Percentiles rank a stretch among this genome's conserved stretches.
phyloP scores from a whole-genome alignment of 2,113 vertebrate genomes.

The Myrmecophaga tridactyla region DNA sequence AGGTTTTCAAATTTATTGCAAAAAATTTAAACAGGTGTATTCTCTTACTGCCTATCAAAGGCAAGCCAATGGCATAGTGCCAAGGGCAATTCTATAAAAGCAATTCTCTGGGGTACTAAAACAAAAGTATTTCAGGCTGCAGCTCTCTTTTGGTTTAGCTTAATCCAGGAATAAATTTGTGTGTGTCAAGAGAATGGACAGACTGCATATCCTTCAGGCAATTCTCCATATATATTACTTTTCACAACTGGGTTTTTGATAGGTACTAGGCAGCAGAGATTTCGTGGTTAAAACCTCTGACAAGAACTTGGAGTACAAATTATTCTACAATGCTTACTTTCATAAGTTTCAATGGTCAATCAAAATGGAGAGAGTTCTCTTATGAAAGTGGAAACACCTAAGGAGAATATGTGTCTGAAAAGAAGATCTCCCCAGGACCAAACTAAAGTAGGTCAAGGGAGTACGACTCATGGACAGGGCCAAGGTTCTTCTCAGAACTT shows the following conservation, averaged over 20 bases:
- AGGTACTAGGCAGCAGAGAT: background rate
- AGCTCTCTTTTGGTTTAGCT: constrained; percentile 2
- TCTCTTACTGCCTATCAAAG: constrained; percentile 16
- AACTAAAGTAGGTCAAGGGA: background rate
- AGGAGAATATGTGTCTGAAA: background rate
- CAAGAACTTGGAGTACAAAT: constrained; percentile 14
- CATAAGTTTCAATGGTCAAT: background rate
- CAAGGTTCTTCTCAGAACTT: background rate
- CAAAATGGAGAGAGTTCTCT: background rate
- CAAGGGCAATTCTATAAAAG: background rate
- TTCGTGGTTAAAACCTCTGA: constrained; percentile 38
- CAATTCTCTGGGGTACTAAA: background rate
- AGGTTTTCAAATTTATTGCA: constrained; percentile 43
- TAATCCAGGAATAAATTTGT: constrained; percentile 30
- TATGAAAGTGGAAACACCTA: background rate
- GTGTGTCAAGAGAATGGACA: constrained; percentile 1
- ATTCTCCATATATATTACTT: constrained; percentile 17
- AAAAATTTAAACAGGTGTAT: constrained; percentile 25
- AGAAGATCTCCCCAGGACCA: background rate
- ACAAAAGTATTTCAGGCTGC: constrained; percentile 9
- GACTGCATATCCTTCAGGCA: constrained; percentile 30
- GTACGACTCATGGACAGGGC: background rate
- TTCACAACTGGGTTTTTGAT: constrained; percentile 36
- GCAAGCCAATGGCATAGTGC: constrained; percentile 19
- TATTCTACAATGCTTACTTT: background rate